Evolutionary conservation across 2,888 invertebrate genomes (phyloP), one percentile per base, ranked within the genome.

Genomic region (Sipunculus nudus): DNA sequence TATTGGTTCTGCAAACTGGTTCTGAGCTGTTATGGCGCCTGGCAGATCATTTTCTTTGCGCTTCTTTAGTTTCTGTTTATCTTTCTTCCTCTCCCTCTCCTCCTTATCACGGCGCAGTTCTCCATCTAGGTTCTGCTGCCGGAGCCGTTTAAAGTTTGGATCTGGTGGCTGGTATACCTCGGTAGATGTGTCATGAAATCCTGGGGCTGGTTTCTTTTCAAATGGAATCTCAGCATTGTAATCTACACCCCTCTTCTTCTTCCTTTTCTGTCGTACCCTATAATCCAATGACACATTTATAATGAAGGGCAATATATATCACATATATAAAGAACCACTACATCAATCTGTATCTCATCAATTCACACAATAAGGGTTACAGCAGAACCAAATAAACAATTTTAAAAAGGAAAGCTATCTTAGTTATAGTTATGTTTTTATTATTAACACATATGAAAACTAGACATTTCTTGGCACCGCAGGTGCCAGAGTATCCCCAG

Each of bases 141-240:
- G 86, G 79, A 97, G 89, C 70, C 92, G 88, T 13, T 92, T 90
- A 81, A 96, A 97, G 85, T 97, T 93, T 0, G 93, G 92, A 5
- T 93, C 92, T 84, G 92, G 88, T 0, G 94, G 93, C 79, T 96
- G 94, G 31, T 94, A 90, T 1, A 88, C 87, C 83, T 99, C 98
- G 62, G 79, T 75, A 0, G 93, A 89, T 0, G 98, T 97, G 81
- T 99, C 96, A 80, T 96, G 95, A 84, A 99, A 98, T 1, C 99
- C 98, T 13, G 89, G 77, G 0, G 95, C 91, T 0, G 97, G 96
- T 39, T 89, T 88, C 85, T 98, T 97, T 80, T 98, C 97, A 84
- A 99, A 99, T 0, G 99, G 96, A 73, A 99, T 92, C 85, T 99
- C 99, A 0, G 92, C 89, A 82, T 97, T 97, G 85, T 98, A 99